These are phyloP conservation scores for Celastrina argiolus DNA, from an alignment of 2,888 invertebrate species.

Conservation along the genomic window DNA sequence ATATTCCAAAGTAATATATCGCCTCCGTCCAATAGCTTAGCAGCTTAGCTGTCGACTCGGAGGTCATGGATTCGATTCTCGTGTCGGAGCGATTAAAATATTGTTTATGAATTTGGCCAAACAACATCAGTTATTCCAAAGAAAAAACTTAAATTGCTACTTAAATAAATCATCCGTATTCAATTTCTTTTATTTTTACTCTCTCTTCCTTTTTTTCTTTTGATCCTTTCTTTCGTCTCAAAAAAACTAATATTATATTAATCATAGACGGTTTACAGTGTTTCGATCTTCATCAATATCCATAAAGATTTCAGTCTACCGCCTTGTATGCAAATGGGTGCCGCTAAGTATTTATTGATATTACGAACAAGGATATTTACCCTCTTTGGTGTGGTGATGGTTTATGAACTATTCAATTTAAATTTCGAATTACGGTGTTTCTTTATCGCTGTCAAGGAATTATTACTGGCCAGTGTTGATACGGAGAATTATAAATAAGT, in stretches of 20 bases:
- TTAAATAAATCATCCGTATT: no score
- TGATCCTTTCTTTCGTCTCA: neutral
- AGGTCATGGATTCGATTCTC: no score
- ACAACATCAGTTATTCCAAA: no score
- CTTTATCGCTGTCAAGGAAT: slow-evolving; percentile 7
- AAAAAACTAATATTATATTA: neutral
- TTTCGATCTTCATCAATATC: neutral
- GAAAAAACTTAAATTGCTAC: no score
- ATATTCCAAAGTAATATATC: neutral
- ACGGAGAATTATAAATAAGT: neutral
- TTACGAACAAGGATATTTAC: neutral
- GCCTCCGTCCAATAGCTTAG: no score
- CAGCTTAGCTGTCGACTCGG: no score
- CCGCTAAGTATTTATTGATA: slow-evolving; percentile 21
- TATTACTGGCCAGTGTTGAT: neutral
- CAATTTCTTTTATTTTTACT: no score
- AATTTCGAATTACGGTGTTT: neutral
- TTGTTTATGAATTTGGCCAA: no score
- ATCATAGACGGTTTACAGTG: neutral
- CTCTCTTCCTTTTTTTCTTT: neutral
- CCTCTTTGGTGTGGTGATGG: neutral
- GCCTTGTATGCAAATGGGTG: slow-evolving; percentile 18
- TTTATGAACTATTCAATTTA: slow-evolving; percentile 17
- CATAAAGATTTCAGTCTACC: slow-evolving; percentile 9
- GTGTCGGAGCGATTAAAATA: no score